These are phyloP conservation scores for Silurus aristotelis DNA, from an alignment of 2,797 vertebrate genomes.

Conservation along the genomic window DNA sequence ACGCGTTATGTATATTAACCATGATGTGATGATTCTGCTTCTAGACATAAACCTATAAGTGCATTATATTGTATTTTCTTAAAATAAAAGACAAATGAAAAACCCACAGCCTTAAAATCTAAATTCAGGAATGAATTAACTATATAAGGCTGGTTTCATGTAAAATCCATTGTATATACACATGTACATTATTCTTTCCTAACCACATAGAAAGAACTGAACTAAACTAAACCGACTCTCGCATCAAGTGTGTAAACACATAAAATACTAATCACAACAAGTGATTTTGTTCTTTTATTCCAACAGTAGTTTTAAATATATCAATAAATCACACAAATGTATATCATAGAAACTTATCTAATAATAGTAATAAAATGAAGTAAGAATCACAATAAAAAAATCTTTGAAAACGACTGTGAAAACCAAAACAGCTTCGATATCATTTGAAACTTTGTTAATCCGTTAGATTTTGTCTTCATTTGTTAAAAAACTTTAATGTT, in stretches of 20 bases:
- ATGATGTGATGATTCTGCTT: no score
- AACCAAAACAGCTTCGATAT: conserved; percentile 31
- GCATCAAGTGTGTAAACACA: neutral
- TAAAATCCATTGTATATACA: neutral
- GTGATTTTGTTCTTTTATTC: conserved; percentile 3
- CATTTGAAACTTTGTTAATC: neutral
- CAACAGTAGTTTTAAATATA: conserved; percentile 12
- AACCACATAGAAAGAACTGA: neutral
- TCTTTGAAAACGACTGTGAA: conserved; percentile 36
- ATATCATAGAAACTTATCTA: conserved; percentile 53
- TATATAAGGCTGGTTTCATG: neutral
- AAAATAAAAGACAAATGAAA: neutral
- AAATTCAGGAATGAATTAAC: neutral
- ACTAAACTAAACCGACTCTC: neutral
- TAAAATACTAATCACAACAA: neutral
- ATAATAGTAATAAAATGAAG: conserved; percentile 46
- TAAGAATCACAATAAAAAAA: conserved; percentile 53
- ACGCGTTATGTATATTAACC: no score
- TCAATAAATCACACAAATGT: conserved; percentile 29
- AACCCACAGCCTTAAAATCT: neutral
- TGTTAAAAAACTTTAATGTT: conserved; percentile 14
- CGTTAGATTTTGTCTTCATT: neutral
- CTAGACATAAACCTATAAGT: neutral
- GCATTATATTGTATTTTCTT: neutral
- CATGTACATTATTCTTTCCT: neutral